Conservation (phyloP, 2,797 vertebrate genomes). For the Pantherophis vulpinus region DNA sequence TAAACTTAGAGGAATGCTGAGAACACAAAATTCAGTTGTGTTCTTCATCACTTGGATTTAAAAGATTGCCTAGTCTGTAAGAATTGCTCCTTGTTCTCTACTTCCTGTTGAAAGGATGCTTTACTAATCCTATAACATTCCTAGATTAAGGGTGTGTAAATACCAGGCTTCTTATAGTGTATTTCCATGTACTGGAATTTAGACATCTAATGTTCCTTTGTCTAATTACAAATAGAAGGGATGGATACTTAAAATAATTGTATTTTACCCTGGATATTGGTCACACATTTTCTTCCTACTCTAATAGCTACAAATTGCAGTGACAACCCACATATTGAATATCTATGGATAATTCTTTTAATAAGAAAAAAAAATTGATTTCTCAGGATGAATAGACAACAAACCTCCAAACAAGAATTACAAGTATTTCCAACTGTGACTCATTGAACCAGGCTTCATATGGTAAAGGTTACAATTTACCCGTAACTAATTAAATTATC, state of each 20-base stretch:
- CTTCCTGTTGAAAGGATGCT: neutral
- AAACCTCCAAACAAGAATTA: neutral
- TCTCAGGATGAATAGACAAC: neutral
- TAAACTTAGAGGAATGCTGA: neutral
- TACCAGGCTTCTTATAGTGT: constrained; percentile 23
- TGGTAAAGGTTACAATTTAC: neutral
- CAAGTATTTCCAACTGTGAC: neutral
- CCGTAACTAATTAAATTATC: neutral
- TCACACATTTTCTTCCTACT: neutral
- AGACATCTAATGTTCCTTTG: constrained; percentile 51
- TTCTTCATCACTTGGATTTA: constrained; percentile 42
- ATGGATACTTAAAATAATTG: neutral
- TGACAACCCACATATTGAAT: neutral
- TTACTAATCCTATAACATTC: constrained; percentile 43
- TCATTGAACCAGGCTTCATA: neutral
- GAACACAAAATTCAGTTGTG: neutral
- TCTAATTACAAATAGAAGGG: constrained; percentile 51
- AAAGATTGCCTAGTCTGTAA: constrained; percentile 51
- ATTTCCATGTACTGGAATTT: constrained; percentile 58
- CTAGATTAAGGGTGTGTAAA: constrained; percentile 47
- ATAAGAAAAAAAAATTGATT: neutral
- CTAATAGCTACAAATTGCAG: neutral
- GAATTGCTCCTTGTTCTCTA: neutral
- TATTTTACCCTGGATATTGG: constrained; percentile 34
- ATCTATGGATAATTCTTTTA: neutral